phyloP scores from a whole-genome alignment of 1,140 invertebrate species.

The Parasteatoda tepidariorum region DNA sequence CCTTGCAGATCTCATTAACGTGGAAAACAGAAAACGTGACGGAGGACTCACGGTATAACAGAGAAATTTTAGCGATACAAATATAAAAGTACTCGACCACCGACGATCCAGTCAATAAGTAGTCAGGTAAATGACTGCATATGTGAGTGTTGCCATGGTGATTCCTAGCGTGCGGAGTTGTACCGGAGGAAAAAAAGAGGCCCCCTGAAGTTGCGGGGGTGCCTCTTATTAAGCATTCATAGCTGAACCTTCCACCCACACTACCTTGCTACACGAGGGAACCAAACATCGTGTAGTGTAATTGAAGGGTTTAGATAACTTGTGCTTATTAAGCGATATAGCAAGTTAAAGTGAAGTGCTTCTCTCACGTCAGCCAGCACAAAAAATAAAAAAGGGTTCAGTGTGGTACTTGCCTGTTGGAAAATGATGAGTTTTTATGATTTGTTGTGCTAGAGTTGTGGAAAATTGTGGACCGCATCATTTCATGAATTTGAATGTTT shows the following conservation, averaged over 20 bases:
- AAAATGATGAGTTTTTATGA: too few species aligned
- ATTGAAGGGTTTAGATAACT: constrained; percentile 27
- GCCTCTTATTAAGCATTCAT: constrained; percentile 51
- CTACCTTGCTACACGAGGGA: neutral
- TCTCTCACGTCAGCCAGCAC: neutral
- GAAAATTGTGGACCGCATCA: too few species aligned
- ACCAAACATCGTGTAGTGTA: neutral
- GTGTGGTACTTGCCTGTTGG: too few species aligned
- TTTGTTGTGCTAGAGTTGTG: too few species aligned
- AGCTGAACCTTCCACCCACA: constrained; percentile 16
- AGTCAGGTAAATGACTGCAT: constrained; percentile 45
- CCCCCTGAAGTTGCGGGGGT: constrained; percentile 6
- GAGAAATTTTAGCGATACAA: constrained; percentile 15
- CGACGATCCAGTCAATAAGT: constrained; percentile 44
- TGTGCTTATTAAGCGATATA: constrained; percentile 4
- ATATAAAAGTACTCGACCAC: constrained; percentile 23
- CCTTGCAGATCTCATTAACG: constrained; percentile 38
- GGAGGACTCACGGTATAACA: constrained; percentile 8
- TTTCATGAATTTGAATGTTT: too few species aligned
- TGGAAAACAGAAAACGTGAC: constrained; percentile 29
- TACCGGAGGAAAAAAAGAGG: constrained; percentile 11
- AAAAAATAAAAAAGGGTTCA: too few species aligned
- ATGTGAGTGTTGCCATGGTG: constrained; percentile 23
- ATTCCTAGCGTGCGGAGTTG: constrained; percentile 21
- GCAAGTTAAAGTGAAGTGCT: neutral